Base-by-base conservation (phyloP, 2,888 invertebrate genomes). In the Microplitis deprimator region DNA sequence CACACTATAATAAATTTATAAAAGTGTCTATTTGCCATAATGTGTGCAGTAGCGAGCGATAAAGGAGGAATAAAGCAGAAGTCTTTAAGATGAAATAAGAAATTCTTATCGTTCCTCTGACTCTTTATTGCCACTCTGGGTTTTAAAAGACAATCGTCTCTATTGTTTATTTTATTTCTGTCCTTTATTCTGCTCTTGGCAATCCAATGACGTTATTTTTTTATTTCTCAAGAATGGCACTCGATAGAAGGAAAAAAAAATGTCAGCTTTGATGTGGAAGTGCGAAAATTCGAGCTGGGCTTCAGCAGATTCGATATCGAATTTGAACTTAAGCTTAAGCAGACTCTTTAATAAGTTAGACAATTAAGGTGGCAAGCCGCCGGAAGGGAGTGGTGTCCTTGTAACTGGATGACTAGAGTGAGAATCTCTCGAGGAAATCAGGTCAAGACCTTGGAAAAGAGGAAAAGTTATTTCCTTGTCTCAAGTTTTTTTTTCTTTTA, bases 351-450 rank as follows among this genome's bases (percentile, higher is more conserved):
- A 40, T 10, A 64, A 73, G 65, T 39, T 73, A 40, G 29, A 20
- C 61, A 73, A 73, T 73, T 73, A 65, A 40, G 16, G 65, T 20
- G 41, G 41, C 7, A 50, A 64, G 41, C 64, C 73, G 17, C 20
- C 65, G 73, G 65, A 73, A 73, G 65, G 73, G 73, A 50, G 73
- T 41, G 73, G 73, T 41, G 65, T 73, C 73, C 65, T 73, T 65
- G 65, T 65, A 20, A 20, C 50, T 10, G 41, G 64, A 40, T 39
- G 73, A 39, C 38, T 38, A 72, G 38, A 60, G 72, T 16, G 71
- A 71, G 40, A 72, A 72, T 64, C 40, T 72, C 40, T 64, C 29
- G 29, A 29, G 64, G 6, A 40, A 73, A 65, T 20, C 62, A 20
- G 73, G 73, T 73, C 73, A 64, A 16, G 64, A 65, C 73, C 73